Evolutionary conservation across 1,140 invertebrate species (phyloP), one percentile per base, ranked within the genome.

Genomic region (Orchesella cincta): DNA sequence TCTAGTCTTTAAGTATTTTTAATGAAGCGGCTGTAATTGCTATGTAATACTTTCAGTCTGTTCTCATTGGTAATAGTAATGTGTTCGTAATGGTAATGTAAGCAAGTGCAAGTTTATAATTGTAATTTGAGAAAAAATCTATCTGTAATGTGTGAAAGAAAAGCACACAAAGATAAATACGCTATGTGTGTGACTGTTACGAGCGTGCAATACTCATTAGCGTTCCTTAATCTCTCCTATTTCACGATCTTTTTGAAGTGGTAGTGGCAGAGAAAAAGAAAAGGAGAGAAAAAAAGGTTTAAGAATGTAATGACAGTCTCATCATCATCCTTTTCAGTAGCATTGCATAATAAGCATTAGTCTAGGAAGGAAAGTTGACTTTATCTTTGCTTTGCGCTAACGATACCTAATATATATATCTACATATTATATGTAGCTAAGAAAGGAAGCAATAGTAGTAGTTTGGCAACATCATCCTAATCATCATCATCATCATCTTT

Each of bases 221-320:
- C 52, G 14, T 57, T 26, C n/a, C 52, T 8, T 23, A 57, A 57
- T 57, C 23, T 57, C 23, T 3, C 23, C 23, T 23, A 57, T 57
- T 57, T 57, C 52, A 26, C 8, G 52, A 57, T 57, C 52, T 12
- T 57, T 57, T 46, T 8, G 8, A 46, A 46, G 20, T 8, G 39
- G n/a, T n/a, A n/a, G n/a, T n/a, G n/a, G n/a, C n/a, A n/a, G n/a
- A n/a, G n/a, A n/a, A n/a, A n/a, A n/a, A n/a, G n/a, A n/a, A n/a
- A n/a, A n/a, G n/a, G n/a, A n/a, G n/a, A n/a, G n/a, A n/a, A n/a
- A n/a, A n/a, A n/a, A n/a, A n/a, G n/a, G 18, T 46, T 46, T 46
- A 57, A 57, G 23, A 8, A 57, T 23, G 12, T 57, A 57, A 57
- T 57, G 52, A 57, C 52, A 57, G 52, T 57, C 12, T 57, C 52